Evolutionary conservation across 2,797 vertebrate genomes (phyloP).

Genomic region (Sardinella longiceps): DNA sequence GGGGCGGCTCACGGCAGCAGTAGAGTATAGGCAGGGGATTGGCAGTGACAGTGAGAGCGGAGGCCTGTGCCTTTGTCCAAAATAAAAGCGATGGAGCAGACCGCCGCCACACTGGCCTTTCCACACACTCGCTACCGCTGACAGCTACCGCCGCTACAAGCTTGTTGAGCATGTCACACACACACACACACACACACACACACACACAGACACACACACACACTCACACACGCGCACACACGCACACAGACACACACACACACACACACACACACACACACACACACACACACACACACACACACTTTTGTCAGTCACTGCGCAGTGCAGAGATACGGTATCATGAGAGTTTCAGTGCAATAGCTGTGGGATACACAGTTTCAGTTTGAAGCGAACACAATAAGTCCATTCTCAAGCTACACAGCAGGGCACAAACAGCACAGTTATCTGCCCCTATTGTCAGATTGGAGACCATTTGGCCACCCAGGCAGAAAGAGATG

Average conservation of each 20-base stretch:
- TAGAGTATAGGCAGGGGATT: background rate
- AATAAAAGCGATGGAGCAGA: slow-evolving; percentile 8
- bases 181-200: slow-evolving; percentile 11
- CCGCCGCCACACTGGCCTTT: background rate
- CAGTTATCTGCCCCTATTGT: background rate
- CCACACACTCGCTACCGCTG: background rate
- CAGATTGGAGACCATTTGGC: background rate
- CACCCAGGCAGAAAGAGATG: background rate
- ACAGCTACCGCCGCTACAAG: slow-evolving; percentile 7
- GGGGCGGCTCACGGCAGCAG: background rate
- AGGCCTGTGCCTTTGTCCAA: slow-evolving; percentile 4
- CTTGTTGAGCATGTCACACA: slow-evolving; percentile 9
- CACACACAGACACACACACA: background rate
- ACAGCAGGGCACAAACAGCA: background rate
- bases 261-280: background rate
- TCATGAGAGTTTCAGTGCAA: background rate
- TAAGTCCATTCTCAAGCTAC: background rate
- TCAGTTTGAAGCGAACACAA: background rate
- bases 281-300: background rate
- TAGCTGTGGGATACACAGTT: background rate
- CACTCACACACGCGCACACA: background rate
- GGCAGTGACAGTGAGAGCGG: background rate
- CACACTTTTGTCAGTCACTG: background rate
- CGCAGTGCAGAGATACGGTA: background rate
- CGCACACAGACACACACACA: background rate